Evolutionary conservation across 1,140 invertebrate genomes (phyloP), one percentile per base, ranked within the genome.

Genomic region (Drosophila pallidifrons): DNA sequence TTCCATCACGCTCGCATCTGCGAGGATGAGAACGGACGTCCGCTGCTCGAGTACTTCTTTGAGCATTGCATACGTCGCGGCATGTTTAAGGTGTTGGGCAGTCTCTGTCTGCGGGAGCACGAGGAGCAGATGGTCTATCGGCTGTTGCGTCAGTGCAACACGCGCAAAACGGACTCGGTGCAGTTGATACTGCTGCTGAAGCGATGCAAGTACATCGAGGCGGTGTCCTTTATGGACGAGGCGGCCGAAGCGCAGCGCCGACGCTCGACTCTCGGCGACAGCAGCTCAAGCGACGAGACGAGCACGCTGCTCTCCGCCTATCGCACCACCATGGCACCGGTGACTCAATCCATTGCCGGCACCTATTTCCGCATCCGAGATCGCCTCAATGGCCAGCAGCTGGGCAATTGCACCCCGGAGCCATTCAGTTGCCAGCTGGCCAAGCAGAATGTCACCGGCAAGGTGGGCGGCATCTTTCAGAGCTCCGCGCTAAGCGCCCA

Each of bases 181-280:
- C 80, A 92, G 20, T 63, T 93, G 11, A 83, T 92, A 0, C 58
- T 92, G 72, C 43, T 93, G 20, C 69, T 93, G 2, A 89, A 92
- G 25, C 88, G 81, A 20, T 81, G 68, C n/a, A 91, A 91, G 55
- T 92, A 91, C 13, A 79, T 93, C 15, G 92, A 93, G 30, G 92
- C 92, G 0, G 86, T 91, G 2, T 74, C 77, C 0, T 89, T 88
- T 7, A 81, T 92, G 79, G 83, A 92, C 54, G 81, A 92, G 1
- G 66, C 91, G 20, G 69, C 78, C 20, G 20, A 25, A 7, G 65
- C 35, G 5, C 59, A 72, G 7, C 65, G 58, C 0, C 30, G 72
- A 38, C 25, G 15, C 51, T 20, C 13, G 5, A 20, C 13, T 2
- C 25, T 16, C 1, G 69, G 70, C 1, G 65, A 74, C 0, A 35